These are phyloP conservation scores for Pandemis heparana DNA, from an alignment of 2,888 invertebrate species.

Conservation along the genomic window DNA sequence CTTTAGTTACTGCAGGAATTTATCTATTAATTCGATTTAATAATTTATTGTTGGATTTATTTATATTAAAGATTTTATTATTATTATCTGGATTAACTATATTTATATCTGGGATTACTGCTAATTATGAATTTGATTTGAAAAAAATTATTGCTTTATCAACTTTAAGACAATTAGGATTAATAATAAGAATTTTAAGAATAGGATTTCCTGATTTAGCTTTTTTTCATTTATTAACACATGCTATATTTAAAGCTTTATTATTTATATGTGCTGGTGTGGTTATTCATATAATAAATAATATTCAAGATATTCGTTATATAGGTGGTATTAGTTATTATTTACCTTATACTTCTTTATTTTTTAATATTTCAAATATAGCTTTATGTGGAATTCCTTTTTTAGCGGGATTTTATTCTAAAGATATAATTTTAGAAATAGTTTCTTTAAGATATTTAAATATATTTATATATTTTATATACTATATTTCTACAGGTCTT, in stretches of 20 bases:
- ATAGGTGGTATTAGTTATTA: constrained; percentile 80
- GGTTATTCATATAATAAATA: constrained; percentile 87
- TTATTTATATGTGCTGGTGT: constrained; percentile 90
- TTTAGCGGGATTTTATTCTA: constrained; percentile 88
- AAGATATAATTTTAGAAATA: constrained; percentile 87
- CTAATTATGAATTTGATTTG: constrained; percentile 89
- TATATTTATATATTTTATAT: constrained; percentile 82
- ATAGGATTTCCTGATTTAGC: constrained; percentile 83
- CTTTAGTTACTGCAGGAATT: constrained; percentile 91
- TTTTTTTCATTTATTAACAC: constrained; percentile 90
- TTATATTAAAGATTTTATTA: constrained; percentile 80
- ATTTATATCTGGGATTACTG: constrained; percentile 86
- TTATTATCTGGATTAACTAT: constrained; percentile 86
- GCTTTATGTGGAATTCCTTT: constrained; percentile 88
- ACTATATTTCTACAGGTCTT: constrained; percentile 85
- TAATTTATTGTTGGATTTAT: constrained; percentile 71
- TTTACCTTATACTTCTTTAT: constrained; percentile 82
- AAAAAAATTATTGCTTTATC: constrained; percentile 93
- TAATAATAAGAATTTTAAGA: constrained; percentile 89
- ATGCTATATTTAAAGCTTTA: constrained; percentile 92
- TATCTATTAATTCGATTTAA: constrained; percentile 91
- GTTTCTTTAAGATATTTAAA: constrained; percentile 82
- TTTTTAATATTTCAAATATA: constrained; percentile 86
- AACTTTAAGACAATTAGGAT: constrained; percentile 90
- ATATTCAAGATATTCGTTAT: constrained; percentile 89